phyloP scores from a whole-genome alignment of 2,113 vertebrate genomes.

The Delphinus delphis region DNA sequence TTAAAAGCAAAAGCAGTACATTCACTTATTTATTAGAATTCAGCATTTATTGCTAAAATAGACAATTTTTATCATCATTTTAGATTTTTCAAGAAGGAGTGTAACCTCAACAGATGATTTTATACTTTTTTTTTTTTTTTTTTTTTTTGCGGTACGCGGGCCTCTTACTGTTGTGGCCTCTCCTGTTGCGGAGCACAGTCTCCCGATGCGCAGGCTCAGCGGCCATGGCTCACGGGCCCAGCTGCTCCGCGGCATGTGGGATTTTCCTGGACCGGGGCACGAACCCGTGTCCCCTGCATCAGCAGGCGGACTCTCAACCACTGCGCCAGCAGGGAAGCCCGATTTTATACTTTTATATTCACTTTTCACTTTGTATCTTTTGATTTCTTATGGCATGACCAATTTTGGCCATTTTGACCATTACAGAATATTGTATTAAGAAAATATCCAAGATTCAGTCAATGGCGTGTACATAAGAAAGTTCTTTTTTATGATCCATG shows the following conservation, averaged over 20 bases:
- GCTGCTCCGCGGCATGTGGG: no score
- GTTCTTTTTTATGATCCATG: neutral
- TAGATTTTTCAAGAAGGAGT: neutral
- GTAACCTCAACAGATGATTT: neutral
- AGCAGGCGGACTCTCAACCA: no score
- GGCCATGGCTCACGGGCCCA: no score
- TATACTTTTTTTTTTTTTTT: neutral
- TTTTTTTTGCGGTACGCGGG: no score
- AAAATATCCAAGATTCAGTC: neutral
- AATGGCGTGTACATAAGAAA: neutral
- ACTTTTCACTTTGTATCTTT: neutral
- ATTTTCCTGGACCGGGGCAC: no score
- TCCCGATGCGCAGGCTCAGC: no score
- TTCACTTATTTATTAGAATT: neutral
- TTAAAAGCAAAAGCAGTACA: neutral
- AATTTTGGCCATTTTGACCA: neutral
- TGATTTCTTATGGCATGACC: neutral
- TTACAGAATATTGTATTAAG: neutral
- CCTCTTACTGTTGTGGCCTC: no score
- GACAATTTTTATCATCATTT: constrained; percentile 20
- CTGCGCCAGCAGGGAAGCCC: no score
- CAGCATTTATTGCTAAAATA: constrained; percentile 2
- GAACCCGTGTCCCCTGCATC: no score
- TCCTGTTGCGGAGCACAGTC: no score
- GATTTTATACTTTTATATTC: constrained; percentile 22